Evolutionary conservation across 2,113 vertebrate species (phyloP).

Genomic region (Ptychochromis oligacanthus): DNA sequence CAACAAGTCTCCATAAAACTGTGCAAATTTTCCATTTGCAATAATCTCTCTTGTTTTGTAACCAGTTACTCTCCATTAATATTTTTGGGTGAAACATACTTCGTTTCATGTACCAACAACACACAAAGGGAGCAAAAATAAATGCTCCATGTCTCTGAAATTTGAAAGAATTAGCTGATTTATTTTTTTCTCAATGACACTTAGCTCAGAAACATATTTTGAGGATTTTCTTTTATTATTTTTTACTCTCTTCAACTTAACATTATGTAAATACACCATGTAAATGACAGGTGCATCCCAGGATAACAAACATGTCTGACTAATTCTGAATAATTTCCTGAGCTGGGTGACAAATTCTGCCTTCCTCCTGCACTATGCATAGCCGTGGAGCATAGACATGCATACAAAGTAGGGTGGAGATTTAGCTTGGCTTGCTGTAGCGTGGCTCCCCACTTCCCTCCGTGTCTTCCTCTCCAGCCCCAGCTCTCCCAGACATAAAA

Average conservation of each 20-base stretch:
- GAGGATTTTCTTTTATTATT: background rate
- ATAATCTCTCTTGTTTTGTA: background rate
- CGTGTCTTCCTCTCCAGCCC: slow-evolving; percentile 14
- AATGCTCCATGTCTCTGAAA: background rate
- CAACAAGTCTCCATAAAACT: background rate
- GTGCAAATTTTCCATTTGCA: background rate
- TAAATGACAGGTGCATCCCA: slow-evolving; percentile 59
- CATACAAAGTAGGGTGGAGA: slow-evolving; percentile 72
- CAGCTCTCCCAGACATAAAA: slow-evolving; percentile 60
- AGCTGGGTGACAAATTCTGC: slow-evolving; percentile 69
- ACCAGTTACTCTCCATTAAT: background rate
- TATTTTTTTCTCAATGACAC: slow-evolving; percentile 5
- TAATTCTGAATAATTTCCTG: slow-evolving; percentile 68
- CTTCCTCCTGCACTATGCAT: slow-evolving; percentile 62
- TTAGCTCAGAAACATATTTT: slow-evolving; percentile 23
- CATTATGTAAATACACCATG: slow-evolving; percentile 29
- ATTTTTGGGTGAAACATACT: background rate
- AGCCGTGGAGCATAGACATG: slow-evolving; percentile 57
- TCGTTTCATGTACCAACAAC: background rate
- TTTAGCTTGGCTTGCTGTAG: slow-evolving; percentile 62
- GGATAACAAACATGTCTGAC: slow-evolving; percentile 62
- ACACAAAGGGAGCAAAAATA: background rate
- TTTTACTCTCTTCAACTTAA: slow-evolving; percentile 14
- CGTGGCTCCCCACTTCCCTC: slow-evolving; percentile 44
- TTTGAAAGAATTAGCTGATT: background rate